A percentile compares a stretch with the other conserved stretches of the same genome.
Evolutionary conservation across 92 coral and sea anemone genomes (phyloP).

Genomic region (Heteractis magnifica): DNA sequence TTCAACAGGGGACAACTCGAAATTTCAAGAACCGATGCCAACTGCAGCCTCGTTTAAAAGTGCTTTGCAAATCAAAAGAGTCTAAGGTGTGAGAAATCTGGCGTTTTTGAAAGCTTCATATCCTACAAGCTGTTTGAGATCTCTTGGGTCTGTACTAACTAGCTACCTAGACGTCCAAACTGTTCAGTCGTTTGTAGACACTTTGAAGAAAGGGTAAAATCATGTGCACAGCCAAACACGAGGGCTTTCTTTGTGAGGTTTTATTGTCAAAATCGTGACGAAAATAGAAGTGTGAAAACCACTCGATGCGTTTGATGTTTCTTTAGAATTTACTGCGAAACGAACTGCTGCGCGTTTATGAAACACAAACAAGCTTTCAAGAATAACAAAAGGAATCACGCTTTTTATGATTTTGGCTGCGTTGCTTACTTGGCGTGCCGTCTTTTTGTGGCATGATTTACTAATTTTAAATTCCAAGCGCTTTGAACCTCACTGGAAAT

Average conservation of each 20-base stretch:
- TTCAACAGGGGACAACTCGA: conserved; percentile 78
- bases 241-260: conserved; percentile 51
- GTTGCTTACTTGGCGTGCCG: conserved; percentile 15
- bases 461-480: background rate
- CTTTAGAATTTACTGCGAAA: conserved; percentile 51
- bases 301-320: conserved; percentile 16
- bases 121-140: background rate
- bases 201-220: background rate
- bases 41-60: conserved; percentile 29
- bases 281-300: conserved; percentile 42
- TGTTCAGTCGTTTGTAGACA: background rate
- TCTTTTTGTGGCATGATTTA: background rate
- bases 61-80: conserved; percentile 10
- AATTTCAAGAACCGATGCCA: conserved; percentile 68
- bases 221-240: conserved; percentile 22
- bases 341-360: conserved; percentile 44
- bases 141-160: background rate
- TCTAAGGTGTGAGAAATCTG: conserved; percentile 20
- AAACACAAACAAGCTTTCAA: conserved; percentile 52
- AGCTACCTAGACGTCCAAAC: background rate
- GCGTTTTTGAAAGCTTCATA: background rate
- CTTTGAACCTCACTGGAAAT: too few relatives aligned
- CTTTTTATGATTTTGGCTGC: conserved; percentile 32
- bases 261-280: conserved; percentile 28
- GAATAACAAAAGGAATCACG: conserved; percentile 49